A percentile compares a stretch with the other conserved stretches of the same genome.
phyloP scores from a whole-genome alignment of 2,888 invertebrate species.

The Pachliopta kotzebuea region DNA sequence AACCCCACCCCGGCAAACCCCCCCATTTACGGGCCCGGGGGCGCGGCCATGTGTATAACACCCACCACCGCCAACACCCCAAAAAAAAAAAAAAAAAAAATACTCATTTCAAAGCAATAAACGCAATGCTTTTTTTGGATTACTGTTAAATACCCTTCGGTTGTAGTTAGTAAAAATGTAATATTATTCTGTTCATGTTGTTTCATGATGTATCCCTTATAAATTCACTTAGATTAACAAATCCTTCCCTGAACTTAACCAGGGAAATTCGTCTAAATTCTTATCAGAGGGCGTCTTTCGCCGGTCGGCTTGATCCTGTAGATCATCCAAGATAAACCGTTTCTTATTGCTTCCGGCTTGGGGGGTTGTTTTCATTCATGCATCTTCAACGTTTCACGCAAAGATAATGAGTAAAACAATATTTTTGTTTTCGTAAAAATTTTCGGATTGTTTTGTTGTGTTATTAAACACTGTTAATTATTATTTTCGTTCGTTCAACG shows the following conservation, averaged over 20 bases:
- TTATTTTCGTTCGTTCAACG: no score
- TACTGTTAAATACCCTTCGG: no score
- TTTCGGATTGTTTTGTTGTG: background rate
- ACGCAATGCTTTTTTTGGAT: no score
- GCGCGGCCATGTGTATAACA: no score
- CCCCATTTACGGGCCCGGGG: no score
- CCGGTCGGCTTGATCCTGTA: background rate
- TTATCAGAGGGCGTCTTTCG: conserved; percentile 4
- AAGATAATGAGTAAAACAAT: background rate
- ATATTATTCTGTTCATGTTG: background rate
- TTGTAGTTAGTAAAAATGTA: background rate
- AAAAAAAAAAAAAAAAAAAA: no score
- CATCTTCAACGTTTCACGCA: background rate
- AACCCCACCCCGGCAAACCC: no score
- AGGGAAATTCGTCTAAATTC: conserved; percentile 6
- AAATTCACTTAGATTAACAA: background rate
- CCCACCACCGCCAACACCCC: no score
- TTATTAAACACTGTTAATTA: no score
- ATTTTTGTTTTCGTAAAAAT: background rate
- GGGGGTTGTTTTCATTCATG: background rate
- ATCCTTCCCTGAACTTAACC: background rate
- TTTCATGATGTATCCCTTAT: background rate
- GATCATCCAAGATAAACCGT: background rate
- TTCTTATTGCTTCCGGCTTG: background rate
- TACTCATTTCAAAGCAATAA: background rate